Evolutionary conservation across 2,888 invertebrate genomes (phyloP).

Genomic region (Spodoptera exigua): DNA sequence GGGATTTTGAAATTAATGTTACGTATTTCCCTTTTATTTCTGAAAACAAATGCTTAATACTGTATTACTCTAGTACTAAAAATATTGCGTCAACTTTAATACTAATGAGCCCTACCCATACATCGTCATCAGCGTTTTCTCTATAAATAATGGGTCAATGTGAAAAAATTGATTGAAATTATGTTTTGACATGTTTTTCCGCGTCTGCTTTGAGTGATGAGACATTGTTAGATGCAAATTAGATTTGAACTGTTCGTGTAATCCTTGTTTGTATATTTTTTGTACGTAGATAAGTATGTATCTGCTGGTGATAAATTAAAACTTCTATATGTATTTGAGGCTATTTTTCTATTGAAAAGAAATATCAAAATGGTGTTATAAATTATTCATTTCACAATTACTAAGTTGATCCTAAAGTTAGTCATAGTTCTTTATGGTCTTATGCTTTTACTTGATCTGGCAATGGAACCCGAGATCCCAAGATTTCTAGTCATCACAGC

Average conservation of each 20-base stretch:
- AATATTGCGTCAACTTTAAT: slow-evolving; percentile 14
- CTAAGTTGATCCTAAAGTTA: too few relatives aligned
- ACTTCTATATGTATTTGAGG: slow-evolving; percentile 20
- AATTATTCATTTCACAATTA: too few relatives aligned
- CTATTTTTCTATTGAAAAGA: too few relatives aligned
- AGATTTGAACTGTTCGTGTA: slow-evolving; percentile 25
- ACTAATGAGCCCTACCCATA: slow-evolving; percentile 10
- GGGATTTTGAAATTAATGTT: too few relatives aligned
- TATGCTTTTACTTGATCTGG: too few relatives aligned
- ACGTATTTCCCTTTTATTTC: too few relatives aligned
- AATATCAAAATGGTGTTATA: too few relatives aligned
- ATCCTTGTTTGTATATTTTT: slow-evolving; percentile 10
- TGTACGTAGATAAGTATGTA: not conserved
- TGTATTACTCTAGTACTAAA: too few relatives aligned
- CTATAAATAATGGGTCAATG: not conserved
- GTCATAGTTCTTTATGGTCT: too few relatives aligned
- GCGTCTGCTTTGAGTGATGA: slow-evolving; percentile 25
- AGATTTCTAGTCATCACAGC: too few relatives aligned
- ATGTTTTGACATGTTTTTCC: slow-evolving; percentile 21
- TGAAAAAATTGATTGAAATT: slow-evolving; percentile 16
- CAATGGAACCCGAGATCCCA: too few relatives aligned
- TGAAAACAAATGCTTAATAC: too few relatives aligned
- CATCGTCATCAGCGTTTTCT: not conserved
- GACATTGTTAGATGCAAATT: slow-evolving; percentile 51
- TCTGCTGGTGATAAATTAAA: slow-evolving; percentile 1